Percentiles rank a stretch among this genome's conserved stretches.
Conservation (phyloP, 2,797 vertebrate genomes). For the Chloroceryle inda region DNA sequence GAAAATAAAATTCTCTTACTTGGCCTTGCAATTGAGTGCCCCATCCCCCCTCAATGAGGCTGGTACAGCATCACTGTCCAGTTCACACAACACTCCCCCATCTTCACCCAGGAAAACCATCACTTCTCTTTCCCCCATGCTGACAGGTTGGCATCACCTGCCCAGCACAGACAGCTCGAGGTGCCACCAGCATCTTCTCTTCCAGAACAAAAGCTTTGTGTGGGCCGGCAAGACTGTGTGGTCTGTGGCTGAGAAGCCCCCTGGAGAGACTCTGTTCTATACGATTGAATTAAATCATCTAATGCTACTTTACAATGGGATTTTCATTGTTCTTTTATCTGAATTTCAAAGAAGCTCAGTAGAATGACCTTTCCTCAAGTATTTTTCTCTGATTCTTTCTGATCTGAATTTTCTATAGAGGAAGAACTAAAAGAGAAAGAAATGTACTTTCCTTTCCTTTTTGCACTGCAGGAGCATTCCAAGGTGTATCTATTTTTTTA, state of each 20-base stretch:
- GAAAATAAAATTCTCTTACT: neutral
- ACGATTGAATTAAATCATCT: neutral
- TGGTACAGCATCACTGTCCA: neutral
- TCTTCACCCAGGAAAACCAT: neutral
- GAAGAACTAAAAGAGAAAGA: neutral
- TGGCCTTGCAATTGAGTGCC: fast-evolving
- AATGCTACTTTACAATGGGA: neutral
- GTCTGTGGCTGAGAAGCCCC: neutral
- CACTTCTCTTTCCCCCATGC: fast-evolving
- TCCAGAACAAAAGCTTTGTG: neutral
- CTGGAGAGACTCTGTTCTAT: neutral
- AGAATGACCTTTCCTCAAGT: constrained; percentile 31
- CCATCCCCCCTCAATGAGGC: neutral
- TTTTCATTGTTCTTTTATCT: neutral
- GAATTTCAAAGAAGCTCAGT: constrained; percentile 10
- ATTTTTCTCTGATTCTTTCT: constrained; percentile 7
- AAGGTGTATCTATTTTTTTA: neutral
- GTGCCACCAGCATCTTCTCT: neutral
- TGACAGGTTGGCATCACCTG: neutral
- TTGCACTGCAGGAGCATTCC: neutral
- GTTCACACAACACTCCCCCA: fast-evolving
- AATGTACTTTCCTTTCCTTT: neutral
- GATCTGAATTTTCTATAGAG: neutral
- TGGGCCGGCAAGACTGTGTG: neutral
- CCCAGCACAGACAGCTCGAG: fast-evolving